A percentile compares a stretch with the other conserved stretches of the same genome.
Conservation (phyloP, 1,140 invertebrate genomes). For the Pseudomyrmex dendroicus region DNA sequence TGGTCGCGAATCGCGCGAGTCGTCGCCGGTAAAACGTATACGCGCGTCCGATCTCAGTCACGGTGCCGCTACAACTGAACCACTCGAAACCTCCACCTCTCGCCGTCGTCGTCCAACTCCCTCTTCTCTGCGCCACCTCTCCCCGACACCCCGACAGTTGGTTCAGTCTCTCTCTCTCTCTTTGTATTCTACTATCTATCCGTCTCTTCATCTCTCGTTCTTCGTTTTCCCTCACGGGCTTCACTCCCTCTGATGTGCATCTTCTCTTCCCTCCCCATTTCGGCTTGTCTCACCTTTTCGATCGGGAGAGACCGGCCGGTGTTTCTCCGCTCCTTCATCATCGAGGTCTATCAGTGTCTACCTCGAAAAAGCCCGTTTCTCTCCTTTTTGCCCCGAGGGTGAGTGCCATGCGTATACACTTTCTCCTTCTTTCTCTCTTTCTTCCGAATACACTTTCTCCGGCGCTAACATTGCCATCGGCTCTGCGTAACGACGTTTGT, state of each 20-base stretch:
- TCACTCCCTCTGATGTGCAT: neutral
- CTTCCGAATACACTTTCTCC: slow-evolving; percentile 20
- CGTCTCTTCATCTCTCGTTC: slow-evolving; percentile 30
- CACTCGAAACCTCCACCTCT: slow-evolving; percentile 79
- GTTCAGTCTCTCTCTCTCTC: slow-evolving; percentile 43
- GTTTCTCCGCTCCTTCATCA: neutral
- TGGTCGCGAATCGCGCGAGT: slow-evolving; percentile 38
- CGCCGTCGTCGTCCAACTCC: slow-evolving; percentile 66
- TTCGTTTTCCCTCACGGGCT: slow-evolving; percentile 44
- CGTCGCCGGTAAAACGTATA: slow-evolving; percentile 47
- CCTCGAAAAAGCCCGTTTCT: neutral
- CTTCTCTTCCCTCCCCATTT: neutral
- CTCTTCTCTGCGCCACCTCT: slow-evolving; percentile 63
- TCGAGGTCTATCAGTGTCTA: neutral
- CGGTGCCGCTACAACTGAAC: slow-evolving; percentile 82
- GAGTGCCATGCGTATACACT: neutral
- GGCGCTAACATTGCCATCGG: neutral
- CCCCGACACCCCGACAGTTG: slow-evolving; percentile 55
- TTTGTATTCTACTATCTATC: slow-evolving; percentile 1
- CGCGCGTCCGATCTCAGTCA: slow-evolving; percentile 74
- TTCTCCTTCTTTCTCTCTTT: too few relatives aligned
- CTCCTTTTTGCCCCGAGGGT: slow-evolving; percentile 16
- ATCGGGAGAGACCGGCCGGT: neutral
- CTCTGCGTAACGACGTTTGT: neutral
- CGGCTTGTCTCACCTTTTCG: neutral